phyloP scores from a whole-genome alignment of 2,888 invertebrate genomes.

The Tiliacea aurago region DNA sequence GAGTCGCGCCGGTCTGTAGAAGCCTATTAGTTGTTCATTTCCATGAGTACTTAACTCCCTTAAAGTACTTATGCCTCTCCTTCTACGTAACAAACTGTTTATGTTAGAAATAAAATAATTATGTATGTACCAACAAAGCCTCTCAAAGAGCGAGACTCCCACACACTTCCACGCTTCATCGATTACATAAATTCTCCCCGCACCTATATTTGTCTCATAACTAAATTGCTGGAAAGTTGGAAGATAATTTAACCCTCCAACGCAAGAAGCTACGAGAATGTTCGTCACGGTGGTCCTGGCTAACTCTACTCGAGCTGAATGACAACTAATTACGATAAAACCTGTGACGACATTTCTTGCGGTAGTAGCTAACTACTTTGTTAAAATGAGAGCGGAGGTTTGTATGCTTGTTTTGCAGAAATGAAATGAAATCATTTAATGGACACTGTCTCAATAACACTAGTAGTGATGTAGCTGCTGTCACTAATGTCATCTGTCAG shows the following conservation, averaged over 20 bases:
- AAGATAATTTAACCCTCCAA: too few relatives aligned
- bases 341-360: too few relatives aligned
- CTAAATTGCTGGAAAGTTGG: constrained; percentile 21
- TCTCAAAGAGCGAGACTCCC: background rate
- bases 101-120: background rate
- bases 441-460: background rate
- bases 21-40: background rate
- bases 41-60: too few relatives aligned
- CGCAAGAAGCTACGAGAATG: too few relatives aligned
- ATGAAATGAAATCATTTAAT: too few relatives aligned
- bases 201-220: constrained; percentile 59
- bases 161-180: constrained; percentile 30
- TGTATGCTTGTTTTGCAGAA: too few relatives aligned
- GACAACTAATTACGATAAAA: too few relatives aligned
- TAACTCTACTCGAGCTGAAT: too few relatives aligned
- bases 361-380: too few relatives aligned
- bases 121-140: background rate
- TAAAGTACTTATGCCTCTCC: background rate
- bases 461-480: background rate
- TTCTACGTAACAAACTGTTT: background rate
- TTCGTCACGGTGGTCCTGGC: too few relatives aligned
- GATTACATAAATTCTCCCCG: constrained; percentile 23
- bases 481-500: background rate
- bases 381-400: too few relatives aligned
- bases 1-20: too few relatives aligned